phyloP scores from a whole-genome alignment of 2,113 vertebrate genomes.

The Pithys albifrons region DNA sequence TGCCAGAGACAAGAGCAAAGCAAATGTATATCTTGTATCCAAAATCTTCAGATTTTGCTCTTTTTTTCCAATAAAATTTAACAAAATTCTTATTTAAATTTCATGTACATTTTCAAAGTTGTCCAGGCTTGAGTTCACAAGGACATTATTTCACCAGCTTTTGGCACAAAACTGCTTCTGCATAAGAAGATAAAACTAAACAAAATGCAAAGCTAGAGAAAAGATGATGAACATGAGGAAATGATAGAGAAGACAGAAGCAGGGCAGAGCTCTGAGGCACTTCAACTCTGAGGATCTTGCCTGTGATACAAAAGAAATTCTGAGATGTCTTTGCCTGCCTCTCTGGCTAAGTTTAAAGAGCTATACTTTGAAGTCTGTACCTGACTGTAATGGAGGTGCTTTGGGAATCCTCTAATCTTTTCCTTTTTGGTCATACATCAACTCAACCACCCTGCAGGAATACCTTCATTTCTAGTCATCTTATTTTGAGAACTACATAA shows the following conservation, averaged over 20 bases:
- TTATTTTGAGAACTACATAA: neutral
- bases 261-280: slow-evolving; percentile 33
- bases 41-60: neutral
- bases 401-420: neutral
- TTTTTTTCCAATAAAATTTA: neutral
- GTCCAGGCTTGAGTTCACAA: neutral
- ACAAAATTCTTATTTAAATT: neutral
- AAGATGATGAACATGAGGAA: neutral
- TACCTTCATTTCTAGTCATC: neutral
- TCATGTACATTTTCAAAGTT: neutral
- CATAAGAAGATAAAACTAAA: neutral
- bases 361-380: neutral
- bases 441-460: neutral
- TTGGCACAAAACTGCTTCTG: neutral
- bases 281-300: neutral
- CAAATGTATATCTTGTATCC: neutral
- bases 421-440: neutral
- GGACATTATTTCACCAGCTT: neutral
- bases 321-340: neutral
- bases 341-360: neutral
- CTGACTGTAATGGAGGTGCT: neutral
- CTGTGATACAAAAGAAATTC: neutral
- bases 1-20: neutral
- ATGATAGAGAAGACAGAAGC: slow-evolving; percentile 17
- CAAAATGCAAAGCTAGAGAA: neutral